Evolutionary conservation across 2,888 invertebrate genomes (phyloP).

Genomic region (Altica lythri): DNA sequence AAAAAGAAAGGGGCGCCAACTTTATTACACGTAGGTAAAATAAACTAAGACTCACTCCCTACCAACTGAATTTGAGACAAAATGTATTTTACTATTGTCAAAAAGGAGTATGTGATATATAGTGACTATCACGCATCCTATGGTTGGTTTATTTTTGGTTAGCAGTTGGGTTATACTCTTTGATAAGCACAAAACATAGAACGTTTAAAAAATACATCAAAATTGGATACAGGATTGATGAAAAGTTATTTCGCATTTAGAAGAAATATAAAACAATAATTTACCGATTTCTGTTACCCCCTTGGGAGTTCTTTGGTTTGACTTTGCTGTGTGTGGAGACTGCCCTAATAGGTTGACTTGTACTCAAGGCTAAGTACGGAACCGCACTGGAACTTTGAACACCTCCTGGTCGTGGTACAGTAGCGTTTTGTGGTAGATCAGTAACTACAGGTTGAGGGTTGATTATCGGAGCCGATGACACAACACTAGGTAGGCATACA

Average conservation of each 20-base stretch:
- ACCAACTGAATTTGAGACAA: too few relatives aligned
- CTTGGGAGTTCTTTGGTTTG: slow-evolving; percentile 50
- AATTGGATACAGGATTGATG: background rate
- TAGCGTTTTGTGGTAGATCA: slow-evolving; percentile 41
- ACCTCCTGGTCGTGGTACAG: slow-evolving; percentile 35
- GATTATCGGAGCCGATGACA: slow-evolving; percentile 49
- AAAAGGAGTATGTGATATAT: too few relatives aligned
- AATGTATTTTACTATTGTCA: too few relatives aligned
- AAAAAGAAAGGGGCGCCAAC: too few relatives aligned
- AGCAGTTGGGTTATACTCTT: too few relatives aligned
- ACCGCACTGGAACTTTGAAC: slow-evolving; percentile 59
- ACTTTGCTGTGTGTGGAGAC: slow-evolving; percentile 56
- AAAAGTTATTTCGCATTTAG: background rate
- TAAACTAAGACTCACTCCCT: too few relatives aligned
- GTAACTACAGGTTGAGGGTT: slow-evolving; percentile 43
- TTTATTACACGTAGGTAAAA: too few relatives aligned
- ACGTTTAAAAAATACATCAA: too few relatives aligned
- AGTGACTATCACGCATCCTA: too few relatives aligned
- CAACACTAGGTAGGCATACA: slow-evolving; percentile 58
- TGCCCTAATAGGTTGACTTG: slow-evolving; percentile 60
- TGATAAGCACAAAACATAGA: too few relatives aligned
- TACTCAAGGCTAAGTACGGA: slow-evolving; percentile 59
- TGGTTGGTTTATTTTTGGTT: too few relatives aligned
- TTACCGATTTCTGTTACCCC: slow-evolving; percentile 23
- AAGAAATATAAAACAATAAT: background rate